Evolutionary conservation across 2,797 vertebrate species (phyloP), one percentile per base, ranked within the genome.

Genomic region (Artibeus lituratus): DNA sequence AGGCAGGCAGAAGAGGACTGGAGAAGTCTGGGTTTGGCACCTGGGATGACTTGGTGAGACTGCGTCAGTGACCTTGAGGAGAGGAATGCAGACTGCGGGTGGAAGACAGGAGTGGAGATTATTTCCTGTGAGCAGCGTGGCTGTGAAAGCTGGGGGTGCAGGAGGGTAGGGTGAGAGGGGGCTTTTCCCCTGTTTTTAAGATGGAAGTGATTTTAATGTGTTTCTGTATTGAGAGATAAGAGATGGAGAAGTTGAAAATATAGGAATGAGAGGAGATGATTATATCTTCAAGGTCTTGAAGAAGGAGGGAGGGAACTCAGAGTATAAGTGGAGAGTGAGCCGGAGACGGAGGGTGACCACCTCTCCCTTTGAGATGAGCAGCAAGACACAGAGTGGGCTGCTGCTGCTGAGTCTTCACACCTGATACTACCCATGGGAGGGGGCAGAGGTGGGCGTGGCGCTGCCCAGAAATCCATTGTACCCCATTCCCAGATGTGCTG

Each of bases 171-270:
- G 7, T 16, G 35, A 57, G 44, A 88, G 80, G 42, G 15, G 26
- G 53, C 69, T 26, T 51, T 74, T 81, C 69, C 42, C 72, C 83
- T 77, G 70, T 62, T 91, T 96, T 78, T 87, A 90, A 89, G 73
- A 47, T 14, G 47, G 47, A 47, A 47, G 10, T 47, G 47, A 3
- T 51, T 77, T 82, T 59, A 44, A n/a, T 37, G 4, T 53, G 81
- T 69, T 69, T 72, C 51, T 76, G 3, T 72, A 35, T 39, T 87
- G 42, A 65, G 70, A 78, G 37, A 76, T n/a, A 32, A 57, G 69
- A 84, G 47, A 47, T 14, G 37, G 19, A 87, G 19, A 80, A 29
- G 55, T 16, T 78, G 87, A 87, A 81, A 77, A 42, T 24, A 49
- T 0, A 42, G 88, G 57, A 85, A 67, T n/a, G 55, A 74, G 78